A percentile compares a stretch with the other conserved stretches of the same genome.
These are phyloP conservation scores for Propsilocerus akamusi DNA, from an alignment of 1,140 invertebrate species.

Conservation along the genomic window DNA sequence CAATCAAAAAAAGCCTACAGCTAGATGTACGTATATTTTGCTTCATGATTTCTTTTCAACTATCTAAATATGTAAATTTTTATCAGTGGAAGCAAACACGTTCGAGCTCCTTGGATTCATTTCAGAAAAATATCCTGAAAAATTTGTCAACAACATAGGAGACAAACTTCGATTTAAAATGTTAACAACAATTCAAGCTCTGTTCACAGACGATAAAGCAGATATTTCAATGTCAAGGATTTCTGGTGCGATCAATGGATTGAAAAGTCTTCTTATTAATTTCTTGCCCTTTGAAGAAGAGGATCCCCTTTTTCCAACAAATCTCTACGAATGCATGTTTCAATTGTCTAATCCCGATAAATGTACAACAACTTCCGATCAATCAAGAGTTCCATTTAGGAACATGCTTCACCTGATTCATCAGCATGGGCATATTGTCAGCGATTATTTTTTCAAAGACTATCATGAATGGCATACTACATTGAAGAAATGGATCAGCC, in stretches of 20 bases:
- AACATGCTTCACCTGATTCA: neutral
- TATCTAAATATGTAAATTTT: neutral
- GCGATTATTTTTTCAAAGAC: constrained; percentile 14
- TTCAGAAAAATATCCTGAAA: neutral
- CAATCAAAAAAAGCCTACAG: neutral
- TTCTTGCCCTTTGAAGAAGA: neutral
- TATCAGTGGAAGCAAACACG: neutral
- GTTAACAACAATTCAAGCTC: neutral
- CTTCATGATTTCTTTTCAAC: neutral
- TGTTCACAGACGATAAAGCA: neutral
- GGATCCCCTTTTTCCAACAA: neutral
- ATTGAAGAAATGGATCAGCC: constrained; percentile 9
- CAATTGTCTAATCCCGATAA: neutral
- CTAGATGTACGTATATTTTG: neutral
- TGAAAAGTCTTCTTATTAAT: neutral
- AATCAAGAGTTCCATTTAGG: neutral
- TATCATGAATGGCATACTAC: constrained; percentile 17
- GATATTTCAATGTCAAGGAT: neutral
- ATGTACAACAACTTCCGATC: neutral
- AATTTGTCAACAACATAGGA: neutral
- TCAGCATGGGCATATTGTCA: neutral
- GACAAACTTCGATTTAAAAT: neutral
- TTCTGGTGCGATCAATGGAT: neutral
- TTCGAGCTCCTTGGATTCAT: neutral
- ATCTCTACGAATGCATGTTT: neutral